Conservation (phyloP, 2,797 vertebrate species). For the Acridotheres tristis region DNA sequence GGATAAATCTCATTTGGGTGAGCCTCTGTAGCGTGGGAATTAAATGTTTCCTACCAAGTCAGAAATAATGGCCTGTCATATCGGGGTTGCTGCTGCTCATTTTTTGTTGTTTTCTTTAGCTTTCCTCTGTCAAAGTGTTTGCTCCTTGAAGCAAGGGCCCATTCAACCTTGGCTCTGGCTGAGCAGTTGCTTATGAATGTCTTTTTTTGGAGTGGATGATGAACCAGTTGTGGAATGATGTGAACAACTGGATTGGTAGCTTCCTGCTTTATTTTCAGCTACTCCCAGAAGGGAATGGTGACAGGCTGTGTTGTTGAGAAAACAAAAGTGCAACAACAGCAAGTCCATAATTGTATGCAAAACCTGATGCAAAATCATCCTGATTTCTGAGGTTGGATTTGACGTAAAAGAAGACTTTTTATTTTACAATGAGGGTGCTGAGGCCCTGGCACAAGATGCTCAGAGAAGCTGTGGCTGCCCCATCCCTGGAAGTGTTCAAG, state of each 20-base stretch:
- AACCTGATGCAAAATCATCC: background rate
- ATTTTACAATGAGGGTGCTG: rapidly evolving
- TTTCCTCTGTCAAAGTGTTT: background rate
- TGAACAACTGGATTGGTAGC: background rate
- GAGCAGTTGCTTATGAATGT: background rate
- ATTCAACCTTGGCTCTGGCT: background rate
- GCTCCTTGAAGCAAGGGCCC: background rate
- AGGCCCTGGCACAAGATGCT: background rate
- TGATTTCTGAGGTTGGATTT: background rate
- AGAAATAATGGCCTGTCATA: background rate
- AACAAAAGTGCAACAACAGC: background rate
- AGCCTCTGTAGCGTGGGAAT: conserved; percentile 6
- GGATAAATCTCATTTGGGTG: conserved; percentile 12
- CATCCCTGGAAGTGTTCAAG: background rate
- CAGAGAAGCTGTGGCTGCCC: background rate
- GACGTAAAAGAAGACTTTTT: background rate
- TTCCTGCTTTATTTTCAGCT: background rate
- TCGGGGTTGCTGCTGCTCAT: background rate
- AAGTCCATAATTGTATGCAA: background rate
- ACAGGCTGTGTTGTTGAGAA: background rate
- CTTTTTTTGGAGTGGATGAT: background rate
- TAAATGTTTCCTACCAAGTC: background rate
- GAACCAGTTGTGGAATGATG: background rate
- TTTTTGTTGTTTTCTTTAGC: background rate
- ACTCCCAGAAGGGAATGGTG: background rate